Evolutionary conservation across 2,113 vertebrate genomes (phyloP).

Genomic region (Protomyctophum bolini): DNA sequence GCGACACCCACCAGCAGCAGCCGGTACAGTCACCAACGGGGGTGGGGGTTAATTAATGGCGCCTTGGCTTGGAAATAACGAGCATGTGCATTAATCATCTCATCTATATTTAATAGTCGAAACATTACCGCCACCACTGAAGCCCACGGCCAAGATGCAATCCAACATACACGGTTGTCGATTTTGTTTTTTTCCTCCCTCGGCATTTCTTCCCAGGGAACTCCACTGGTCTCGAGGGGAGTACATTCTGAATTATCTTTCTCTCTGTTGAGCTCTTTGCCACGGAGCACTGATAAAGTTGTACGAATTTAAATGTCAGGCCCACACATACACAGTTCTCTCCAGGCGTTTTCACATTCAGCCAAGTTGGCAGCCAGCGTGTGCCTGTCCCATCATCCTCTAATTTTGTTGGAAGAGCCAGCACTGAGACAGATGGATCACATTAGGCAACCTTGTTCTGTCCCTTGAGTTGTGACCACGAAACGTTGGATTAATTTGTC

Average conservation of each 20-base stretch:
- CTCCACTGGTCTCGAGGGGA: background rate
- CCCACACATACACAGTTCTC: slow-evolving; percentile 47
- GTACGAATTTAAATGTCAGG: background rate
- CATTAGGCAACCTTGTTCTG: slow-evolving; percentile 28
- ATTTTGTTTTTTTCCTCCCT: background rate
- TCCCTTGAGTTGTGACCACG: slow-evolving; percentile 17
- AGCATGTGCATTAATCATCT: slow-evolving; percentile 69
- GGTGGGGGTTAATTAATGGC: slow-evolving; percentile 70
- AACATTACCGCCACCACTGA: slow-evolving; percentile 13
- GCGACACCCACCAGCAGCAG: slow-evolving; percentile 57
- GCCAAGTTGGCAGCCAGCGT: slow-evolving; percentile 54
- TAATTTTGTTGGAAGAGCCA: slow-evolving; percentile 44
- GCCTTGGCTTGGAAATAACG: slow-evolving; percentile 49
- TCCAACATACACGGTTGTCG: background rate
- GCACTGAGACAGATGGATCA: slow-evolving; percentile 55
- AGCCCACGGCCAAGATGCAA: background rate
- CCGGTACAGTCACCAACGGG: slow-evolving; percentile 26
- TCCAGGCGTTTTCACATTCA: slow-evolving; percentile 13
- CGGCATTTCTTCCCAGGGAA: background rate
- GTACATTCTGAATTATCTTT: slow-evolving; percentile 13
- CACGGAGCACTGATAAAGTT: background rate
- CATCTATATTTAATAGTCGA: slow-evolving; percentile 62
- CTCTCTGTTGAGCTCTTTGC: background rate
- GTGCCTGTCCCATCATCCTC: slow-evolving; percentile 34
- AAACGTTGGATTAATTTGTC: too few relatives aligned